phyloP scores from a whole-genome alignment of 2,797 vertebrate species.

The Darevskia nairensis region DNA sequence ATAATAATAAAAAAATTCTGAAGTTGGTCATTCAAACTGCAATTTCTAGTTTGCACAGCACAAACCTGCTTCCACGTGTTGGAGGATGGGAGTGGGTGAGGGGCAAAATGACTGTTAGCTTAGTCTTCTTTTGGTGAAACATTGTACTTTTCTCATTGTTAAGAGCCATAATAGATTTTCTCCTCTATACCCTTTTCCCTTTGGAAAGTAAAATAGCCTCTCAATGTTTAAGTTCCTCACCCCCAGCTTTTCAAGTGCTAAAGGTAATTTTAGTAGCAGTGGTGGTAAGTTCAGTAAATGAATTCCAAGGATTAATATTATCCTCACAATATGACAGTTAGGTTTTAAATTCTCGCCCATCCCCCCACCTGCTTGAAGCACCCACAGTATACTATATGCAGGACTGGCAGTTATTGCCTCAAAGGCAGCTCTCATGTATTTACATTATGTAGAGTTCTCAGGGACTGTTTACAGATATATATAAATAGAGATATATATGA shows the following conservation, averaged over 20 bases:
- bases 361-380: background rate
- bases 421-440: background rate
- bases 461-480: too few relatives aligned
- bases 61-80: background rate
- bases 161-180: background rate
- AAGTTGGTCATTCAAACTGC: background rate
- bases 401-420: background rate
- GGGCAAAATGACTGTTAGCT: background rate
- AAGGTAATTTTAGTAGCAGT: background rate
- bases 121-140: background rate
- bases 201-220: constrained; percentile 16
- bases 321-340: background rate
- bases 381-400: background rate
- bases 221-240: background rate
- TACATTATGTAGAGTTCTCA: background rate
- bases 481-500: too few relatives aligned
- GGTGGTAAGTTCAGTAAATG: background rate
- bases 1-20: background rate
- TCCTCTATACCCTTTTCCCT: background rate
- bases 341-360: background rate
- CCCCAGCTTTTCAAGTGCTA: background rate
- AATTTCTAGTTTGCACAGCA: background rate
- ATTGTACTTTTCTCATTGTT: background rate
- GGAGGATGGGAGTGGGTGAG: background rate
- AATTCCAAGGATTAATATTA: background rate